Conservation (phyloP, 2,797 vertebrate species). For the Schizopygopsis pylzovi region DNA sequence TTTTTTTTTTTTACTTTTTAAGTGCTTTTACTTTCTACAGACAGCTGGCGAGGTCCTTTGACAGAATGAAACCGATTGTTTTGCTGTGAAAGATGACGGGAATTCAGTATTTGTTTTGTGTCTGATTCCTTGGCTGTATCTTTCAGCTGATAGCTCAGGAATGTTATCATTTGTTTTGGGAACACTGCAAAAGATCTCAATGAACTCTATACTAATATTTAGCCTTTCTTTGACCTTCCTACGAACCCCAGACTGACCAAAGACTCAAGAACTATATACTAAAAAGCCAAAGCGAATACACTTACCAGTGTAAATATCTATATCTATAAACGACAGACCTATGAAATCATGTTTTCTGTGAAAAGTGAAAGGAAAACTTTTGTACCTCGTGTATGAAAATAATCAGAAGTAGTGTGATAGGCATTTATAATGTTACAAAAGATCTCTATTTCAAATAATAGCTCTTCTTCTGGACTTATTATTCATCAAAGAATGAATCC, state of each 20-base stretch:
- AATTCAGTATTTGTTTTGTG: conserved; percentile 33
- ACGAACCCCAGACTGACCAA: neutral
- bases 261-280: neutral
- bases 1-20: neutral
- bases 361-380: neutral
- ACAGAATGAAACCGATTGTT: neutral
- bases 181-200: conserved; percentile 24
- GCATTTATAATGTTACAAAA: neutral
- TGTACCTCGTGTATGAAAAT: neutral
- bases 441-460: neutral
- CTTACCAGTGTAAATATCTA: conserved; percentile 1
- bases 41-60: neutral
- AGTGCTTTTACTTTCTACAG: neutral
- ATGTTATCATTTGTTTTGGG: conserved; percentile 45
- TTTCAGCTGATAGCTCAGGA: conserved; percentile 25
- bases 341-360: neutral
- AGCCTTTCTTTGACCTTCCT: neutral
- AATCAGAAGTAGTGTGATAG: neutral
- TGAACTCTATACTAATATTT: neutral
- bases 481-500: neutral
- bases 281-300: neutral
- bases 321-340: too few relatives aligned
- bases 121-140: conserved; percentile 18
- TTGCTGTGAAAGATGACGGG: conserved; percentile 5
- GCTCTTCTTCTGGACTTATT: neutral